These are phyloP conservation scores for Actinia tenebrosa DNA, from an alignment of 64 coral and sea anemone genomes.

Conservation along the genomic window DNA sequence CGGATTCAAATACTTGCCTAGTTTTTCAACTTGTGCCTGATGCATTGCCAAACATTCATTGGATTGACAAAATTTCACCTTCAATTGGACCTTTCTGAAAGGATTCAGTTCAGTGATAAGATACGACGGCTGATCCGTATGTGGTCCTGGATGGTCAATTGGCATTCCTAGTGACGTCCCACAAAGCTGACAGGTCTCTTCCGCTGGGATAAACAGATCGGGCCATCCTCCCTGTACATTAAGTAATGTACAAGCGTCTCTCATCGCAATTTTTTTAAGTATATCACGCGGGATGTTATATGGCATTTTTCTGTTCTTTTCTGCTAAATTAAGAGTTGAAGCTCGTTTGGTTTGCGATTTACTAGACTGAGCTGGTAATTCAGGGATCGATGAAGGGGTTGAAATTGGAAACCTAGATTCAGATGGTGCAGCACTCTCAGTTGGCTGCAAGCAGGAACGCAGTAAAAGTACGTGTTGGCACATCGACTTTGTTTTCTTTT, in stretches of 20 bases:
- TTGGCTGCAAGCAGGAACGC: background rate
- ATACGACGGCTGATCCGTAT: background rate
- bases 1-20: slow-evolving; percentile 11
- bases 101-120: slow-evolving; percentile 9
- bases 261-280: background rate
- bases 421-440: too few relatives aligned
- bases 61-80: slow-evolving; percentile 5
- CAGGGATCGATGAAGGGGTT: background rate
- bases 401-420: too few relatives aligned
- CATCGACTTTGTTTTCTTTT: background rate
- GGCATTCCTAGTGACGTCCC: background rate
- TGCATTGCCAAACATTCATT: slow-evolving; percentile 29
- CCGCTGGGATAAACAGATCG: background rate
- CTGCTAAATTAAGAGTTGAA: too few relatives aligned
- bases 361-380: background rate
- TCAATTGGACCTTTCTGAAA: background rate
- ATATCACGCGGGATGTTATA: background rate
- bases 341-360: background rate
- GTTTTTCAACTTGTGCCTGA: slow-evolving; percentile 1
- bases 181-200: slow-evolving; percentile 10
- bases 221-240: slow-evolving; percentile 9
- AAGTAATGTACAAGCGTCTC: background rate
- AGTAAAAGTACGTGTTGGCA: background rate
- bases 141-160: slow-evolving; percentile 21
- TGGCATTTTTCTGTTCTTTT: background rate